Evolutionary conservation across 2,888 invertebrate genomes (phyloP).

Genomic region (Epinotia demarniana): DNA sequence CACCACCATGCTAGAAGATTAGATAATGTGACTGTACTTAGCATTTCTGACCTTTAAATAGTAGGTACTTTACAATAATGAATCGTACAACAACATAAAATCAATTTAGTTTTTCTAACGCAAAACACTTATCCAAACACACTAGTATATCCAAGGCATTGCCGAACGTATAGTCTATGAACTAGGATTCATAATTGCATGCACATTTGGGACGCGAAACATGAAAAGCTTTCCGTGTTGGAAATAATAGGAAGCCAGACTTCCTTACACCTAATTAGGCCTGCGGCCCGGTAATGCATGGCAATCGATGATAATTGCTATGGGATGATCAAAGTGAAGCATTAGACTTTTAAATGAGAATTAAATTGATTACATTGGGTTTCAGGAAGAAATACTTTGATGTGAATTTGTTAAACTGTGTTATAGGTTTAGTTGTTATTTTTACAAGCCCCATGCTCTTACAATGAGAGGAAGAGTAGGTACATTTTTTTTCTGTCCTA

Average conservation of each 20-base stretch:
- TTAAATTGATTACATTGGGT: neutral
- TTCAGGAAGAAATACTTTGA: neutral
- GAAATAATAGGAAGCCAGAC: constrained; percentile 40
- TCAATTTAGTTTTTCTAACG: constrained; percentile 19
- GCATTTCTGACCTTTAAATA: neutral
- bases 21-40: neutral
- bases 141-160: neutral
- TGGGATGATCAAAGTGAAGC: constrained; percentile 9
- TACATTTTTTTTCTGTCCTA: no score
- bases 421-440: no score
- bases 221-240: constrained; percentile 35
- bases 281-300: constrained; percentile 18
- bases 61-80: neutral
- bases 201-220: constrained; percentile 1
- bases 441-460: no score
- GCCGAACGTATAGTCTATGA: neutral
- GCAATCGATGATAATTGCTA: constrained; percentile 27
- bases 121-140: neutral
- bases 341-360: constrained; percentile 19
- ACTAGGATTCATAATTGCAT: constrained; percentile 2
- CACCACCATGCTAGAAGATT: no score
- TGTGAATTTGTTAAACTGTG: no score
- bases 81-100: constrained; percentile 8
- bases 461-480: no score
- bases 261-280: constrained; percentile 33